Percentiles rank a stretch among this genome's conserved stretches.
phyloP scores from a whole-genome alignment of 2,888 invertebrate species.

The Amorpha juglandis region DNA sequence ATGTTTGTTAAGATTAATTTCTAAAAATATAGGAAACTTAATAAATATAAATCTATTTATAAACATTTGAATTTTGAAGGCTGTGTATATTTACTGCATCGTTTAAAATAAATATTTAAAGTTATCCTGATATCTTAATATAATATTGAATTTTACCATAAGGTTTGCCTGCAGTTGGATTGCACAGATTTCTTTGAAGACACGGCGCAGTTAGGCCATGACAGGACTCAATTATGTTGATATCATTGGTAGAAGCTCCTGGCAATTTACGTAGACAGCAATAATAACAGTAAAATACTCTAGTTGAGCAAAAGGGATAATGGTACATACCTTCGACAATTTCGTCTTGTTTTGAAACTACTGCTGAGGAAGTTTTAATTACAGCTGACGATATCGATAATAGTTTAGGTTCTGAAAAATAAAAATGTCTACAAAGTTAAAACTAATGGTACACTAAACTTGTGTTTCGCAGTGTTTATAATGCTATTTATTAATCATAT shows the following conservation, averaged over 20 bases:
- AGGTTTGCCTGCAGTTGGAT: neutral
- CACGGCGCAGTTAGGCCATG: neutral
- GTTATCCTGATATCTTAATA: neutral
- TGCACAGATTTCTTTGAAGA: neutral
- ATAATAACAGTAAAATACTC: no score
- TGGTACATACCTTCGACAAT: neutral
- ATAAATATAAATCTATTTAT: neutral
- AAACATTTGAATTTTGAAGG: neutral
- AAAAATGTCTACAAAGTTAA: neutral
- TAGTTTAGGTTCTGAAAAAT: slow-evolving; percentile 42
- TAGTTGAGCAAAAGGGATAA: no score
- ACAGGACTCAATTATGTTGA: neutral
- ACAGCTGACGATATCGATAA: slow-evolving; percentile 44
- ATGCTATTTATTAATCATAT: no score
- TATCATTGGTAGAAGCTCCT: neutral
- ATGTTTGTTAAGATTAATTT: neutral
- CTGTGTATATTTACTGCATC: neutral
- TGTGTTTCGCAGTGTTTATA: neutral
- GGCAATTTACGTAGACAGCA: neutral
- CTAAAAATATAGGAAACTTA: neutral
- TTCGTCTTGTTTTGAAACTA: slow-evolving; percentile 16
- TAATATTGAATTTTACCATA: neutral
- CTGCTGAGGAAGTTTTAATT: slow-evolving; percentile 28
- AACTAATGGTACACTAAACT: neutral
- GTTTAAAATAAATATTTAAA: neutral